A percentile compares a stretch with the other conserved stretches of the same genome.
Evolutionary conservation across 2,113 vertebrate species (phyloP).

Genomic region (Leptobrachium leishanense): DNA sequence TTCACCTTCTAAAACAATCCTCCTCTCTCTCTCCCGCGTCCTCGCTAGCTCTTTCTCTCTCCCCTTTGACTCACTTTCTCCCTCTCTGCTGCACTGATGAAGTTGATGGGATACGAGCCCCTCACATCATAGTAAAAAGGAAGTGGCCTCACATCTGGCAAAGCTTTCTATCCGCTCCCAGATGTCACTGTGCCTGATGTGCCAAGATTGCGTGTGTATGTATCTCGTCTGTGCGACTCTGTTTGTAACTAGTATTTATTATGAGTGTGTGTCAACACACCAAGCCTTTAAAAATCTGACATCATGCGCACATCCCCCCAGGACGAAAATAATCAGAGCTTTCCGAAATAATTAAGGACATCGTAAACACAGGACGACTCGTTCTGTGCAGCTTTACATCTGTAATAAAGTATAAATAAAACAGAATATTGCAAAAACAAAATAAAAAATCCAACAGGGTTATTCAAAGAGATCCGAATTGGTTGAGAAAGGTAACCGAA

Average conservation of each 20-base stretch:
- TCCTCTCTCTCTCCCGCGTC: conserved; percentile 15
- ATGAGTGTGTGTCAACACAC: neutral
- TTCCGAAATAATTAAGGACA: too few relatives aligned
- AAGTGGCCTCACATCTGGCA: conserved; percentile 49
- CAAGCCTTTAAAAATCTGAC: neutral
- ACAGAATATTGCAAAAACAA: too few relatives aligned
- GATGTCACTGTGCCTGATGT: conserved; percentile 47
- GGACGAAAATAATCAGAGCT: too few relatives aligned
- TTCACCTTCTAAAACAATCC: conserved; percentile 30
- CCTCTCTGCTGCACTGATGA: conserved; percentile 42
- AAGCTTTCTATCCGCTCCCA: conserved; percentile 46
- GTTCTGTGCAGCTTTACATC: too few relatives aligned
- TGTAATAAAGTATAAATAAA: too few relatives aligned
- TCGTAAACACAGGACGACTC: too few relatives aligned
- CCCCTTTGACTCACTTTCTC: conserved; percentile 42
- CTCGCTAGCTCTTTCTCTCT: neutral
- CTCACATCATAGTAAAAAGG: conserved; percentile 46
- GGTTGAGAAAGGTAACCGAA: too few relatives aligned
- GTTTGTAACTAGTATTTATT: conserved; percentile 23
- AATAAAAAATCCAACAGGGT: too few relatives aligned
- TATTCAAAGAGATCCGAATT: too few relatives aligned
- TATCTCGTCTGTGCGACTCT: conserved; percentile 37
- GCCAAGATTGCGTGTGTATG: conserved; percentile 47
- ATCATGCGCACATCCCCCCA: neutral
- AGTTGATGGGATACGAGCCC: conserved; percentile 46